A percentile compares a stretch with the other conserved stretches of the same genome.
phyloP scores from a whole-genome alignment of 2,113 vertebrate genomes.

The Phrynocephalus versicolor region DNA sequence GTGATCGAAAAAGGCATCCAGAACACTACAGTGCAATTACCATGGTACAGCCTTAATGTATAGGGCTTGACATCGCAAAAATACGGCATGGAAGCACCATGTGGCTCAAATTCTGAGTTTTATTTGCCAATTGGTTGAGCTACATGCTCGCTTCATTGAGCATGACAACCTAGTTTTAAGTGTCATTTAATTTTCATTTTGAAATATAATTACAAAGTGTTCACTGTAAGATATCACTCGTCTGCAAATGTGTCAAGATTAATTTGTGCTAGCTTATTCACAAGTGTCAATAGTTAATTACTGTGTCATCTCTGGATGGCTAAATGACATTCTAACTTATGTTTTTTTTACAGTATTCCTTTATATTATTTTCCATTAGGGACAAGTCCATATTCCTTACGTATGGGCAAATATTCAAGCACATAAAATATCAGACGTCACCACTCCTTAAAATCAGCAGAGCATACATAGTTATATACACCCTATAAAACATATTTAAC shows the following conservation, averaged over 20 bases:
- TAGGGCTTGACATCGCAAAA: constrained; percentile 76
- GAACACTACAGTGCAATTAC: constrained; percentile 72
- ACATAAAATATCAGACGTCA: constrained; percentile 84
- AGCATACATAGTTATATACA: constrained; percentile 83
- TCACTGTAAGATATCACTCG: constrained; percentile 99
- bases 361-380: constrained; percentile 82
- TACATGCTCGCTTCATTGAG: constrained; percentile 92
- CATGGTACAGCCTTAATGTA: constrained; percentile 69
- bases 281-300: constrained; percentile 99
- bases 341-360: constrained; percentile 83
- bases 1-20: constrained; percentile 63
- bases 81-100: constrained; percentile 78
- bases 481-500: constrained; percentile 82
- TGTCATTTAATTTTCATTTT: constrained; percentile 99
- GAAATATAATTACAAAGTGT: constrained; percentile 99
- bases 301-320: constrained; percentile 98
- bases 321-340: constrained; percentile 98
- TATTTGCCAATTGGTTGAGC: constrained; percentile 83
- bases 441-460: constrained; percentile 86
- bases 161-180: constrained; percentile 99
- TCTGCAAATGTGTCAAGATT: constrained; percentile 99
- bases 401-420: constrained; percentile 85
- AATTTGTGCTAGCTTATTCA: constrained; percentile 99
- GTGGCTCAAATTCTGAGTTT: constrained; percentile 82
- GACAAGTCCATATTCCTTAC: constrained; percentile 82